Percentiles rank a stretch among this genome's conserved stretches.
phyloP scores from a whole-genome alignment of 2,113 vertebrate genomes.

The Neolamprologus fasciatus region DNA sequence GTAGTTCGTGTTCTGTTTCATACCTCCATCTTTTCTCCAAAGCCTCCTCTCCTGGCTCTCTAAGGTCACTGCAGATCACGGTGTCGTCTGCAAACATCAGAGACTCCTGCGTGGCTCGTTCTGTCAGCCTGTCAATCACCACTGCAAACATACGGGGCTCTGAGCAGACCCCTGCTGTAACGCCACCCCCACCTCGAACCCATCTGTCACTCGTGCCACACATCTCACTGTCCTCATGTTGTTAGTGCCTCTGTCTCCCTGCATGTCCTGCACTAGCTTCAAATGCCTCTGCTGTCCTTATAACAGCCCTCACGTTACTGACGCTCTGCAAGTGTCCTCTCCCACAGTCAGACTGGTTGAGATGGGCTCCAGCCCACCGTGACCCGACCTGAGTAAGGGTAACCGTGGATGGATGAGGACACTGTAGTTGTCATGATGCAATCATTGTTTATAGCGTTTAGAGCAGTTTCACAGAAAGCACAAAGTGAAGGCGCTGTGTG shows the following conservation, averaged over 20 bases:
- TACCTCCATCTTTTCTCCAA: not conserved
- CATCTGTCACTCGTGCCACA: not conserved
- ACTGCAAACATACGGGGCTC: not conserved
- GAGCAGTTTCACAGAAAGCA: not conserved
- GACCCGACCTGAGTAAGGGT: too few relatives aligned
- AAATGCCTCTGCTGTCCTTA: accelerated
- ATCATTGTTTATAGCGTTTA: not conserved
- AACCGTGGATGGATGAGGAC: not conserved
- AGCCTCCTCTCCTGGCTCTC: not conserved
- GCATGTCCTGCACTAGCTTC: not conserved
- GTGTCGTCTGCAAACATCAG: not conserved
- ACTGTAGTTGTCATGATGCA: not conserved
- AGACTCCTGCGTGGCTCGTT: not conserved
- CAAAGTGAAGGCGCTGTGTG: not conserved
- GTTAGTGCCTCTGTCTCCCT: not conserved
- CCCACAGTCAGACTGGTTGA: not conserved
- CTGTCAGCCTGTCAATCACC: not conserved
- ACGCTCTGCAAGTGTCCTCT: not conserved
- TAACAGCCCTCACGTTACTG: accelerated
- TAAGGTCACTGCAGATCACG: not conserved
- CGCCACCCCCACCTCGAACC: not conserved
- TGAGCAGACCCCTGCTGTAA: not conserved
- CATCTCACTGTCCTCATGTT: not conserved
- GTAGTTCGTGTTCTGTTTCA: not conserved
- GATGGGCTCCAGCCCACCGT: not conserved